A percentile compares a stretch with the other conserved stretches of the same genome.
Evolutionary conservation across 2,113 vertebrate species (phyloP).

Genomic region (Galeopterus variegatus): DNA sequence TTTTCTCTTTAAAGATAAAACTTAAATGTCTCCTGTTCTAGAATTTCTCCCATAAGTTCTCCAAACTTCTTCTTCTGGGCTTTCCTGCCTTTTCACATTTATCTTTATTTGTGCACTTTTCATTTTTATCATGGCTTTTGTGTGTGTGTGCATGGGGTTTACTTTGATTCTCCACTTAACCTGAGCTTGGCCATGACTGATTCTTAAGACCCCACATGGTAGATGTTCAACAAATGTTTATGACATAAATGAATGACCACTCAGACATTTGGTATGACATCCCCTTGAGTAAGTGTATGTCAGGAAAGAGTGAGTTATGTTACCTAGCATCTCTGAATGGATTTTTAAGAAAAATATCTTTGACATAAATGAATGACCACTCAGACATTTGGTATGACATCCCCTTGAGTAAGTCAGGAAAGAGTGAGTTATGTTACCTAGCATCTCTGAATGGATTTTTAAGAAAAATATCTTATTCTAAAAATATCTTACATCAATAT

Average conservation of each 20-base stretch:
- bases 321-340: slow-evolving; percentile 7
- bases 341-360: too few species aligned
- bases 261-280: background rate
- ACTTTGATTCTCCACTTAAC: background rate
- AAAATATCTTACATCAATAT: slow-evolving; percentile 12
- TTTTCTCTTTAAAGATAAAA: background rate
- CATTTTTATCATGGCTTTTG: background rate
- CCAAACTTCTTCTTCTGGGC: background rate
- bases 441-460: background rate
- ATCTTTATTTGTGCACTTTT: background rate
- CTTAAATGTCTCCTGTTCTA: background rate
- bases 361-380: background rate
- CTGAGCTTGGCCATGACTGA: background rate
- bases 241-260: background rate
- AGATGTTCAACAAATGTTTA: background rate
- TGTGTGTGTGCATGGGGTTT: background rate
- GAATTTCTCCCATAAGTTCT: background rate
- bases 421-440: background rate
- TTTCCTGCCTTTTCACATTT: slow-evolving; percentile 9
- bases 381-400: background rate
- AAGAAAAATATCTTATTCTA: background rate
- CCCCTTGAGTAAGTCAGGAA: background rate
- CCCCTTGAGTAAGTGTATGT: background rate
- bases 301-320: background rate
- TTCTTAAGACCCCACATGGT: background rate